phyloP scores from a whole-genome alignment of 2,797 vertebrate species.

The Schizopygopsis malacanthus region DNA sequence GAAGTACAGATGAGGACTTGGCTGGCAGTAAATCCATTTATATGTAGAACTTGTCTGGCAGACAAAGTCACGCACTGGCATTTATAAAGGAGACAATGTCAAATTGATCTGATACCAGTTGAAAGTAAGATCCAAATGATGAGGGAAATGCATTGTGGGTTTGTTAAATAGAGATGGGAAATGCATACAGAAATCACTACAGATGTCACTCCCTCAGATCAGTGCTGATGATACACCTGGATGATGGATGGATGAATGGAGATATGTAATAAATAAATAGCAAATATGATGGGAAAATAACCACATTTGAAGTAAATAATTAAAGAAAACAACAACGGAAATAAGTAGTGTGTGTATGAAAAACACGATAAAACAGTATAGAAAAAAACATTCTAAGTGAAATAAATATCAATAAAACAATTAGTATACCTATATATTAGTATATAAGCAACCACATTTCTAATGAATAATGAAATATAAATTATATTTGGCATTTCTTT shows the following conservation, averaged over 20 bases:
- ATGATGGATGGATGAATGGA: neutral
- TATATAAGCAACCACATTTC: too few species aligned
- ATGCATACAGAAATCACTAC: neutral
- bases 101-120: slow-evolving; percentile 24
- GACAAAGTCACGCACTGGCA: slow-evolving; percentile 11
- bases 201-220: neutral
- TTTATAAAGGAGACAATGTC: neutral
- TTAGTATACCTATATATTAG: too few species aligned
- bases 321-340: too few species aligned
- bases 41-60: slow-evolving; percentile 36
- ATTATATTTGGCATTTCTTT: too few species aligned
- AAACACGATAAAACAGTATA: too few species aligned
- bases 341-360: too few species aligned
- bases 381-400: too few species aligned
- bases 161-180: slow-evolving; percentile 7
- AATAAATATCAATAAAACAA: too few species aligned
- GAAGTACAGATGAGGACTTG: slow-evolving; percentile 24
- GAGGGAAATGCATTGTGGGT: neutral
- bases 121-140: slow-evolving; percentile 8
- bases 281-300: too few species aligned
- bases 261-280: too few species aligned
- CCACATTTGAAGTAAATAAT: too few species aligned
- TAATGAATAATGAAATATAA: too few species aligned
- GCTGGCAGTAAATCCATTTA: slow-evolving; percentile 24
- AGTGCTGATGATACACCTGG: neutral